A percentile compares a stretch with the other conserved stretches of the same genome.
Evolutionary conservation across 2,797 vertebrate genomes (phyloP).

Genomic region (Echeneis naucrates): DNA sequence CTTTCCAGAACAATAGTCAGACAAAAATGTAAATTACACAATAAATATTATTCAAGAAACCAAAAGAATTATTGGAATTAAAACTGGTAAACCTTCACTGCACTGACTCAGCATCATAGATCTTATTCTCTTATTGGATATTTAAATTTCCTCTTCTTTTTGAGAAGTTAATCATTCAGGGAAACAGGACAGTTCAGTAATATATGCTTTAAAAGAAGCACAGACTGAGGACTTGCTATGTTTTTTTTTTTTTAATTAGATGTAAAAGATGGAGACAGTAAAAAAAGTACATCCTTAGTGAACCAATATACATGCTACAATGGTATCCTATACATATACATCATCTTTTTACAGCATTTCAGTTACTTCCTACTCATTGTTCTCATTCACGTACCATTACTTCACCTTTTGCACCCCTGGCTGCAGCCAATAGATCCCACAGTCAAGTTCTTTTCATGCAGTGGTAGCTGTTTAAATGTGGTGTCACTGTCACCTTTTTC

Average conservation of each 20-base stretch:
- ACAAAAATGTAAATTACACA: not conserved
- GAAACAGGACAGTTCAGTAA: not conserved
- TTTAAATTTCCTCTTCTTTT: not conserved
- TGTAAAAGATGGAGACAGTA: slow-evolving; percentile 80
- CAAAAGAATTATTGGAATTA: not conserved
- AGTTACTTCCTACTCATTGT: slow-evolving; percentile 42
- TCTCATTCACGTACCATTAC: slow-evolving; percentile 44
- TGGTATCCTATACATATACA: slow-evolving; percentile 69
- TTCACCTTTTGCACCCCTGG: slow-evolving; percentile 13
- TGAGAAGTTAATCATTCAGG: not conserved
- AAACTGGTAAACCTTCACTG: too few relatives aligned
- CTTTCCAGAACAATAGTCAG: not conserved
- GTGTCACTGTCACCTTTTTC: slow-evolving; percentile 55
- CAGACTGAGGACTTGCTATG: slow-evolving; percentile 55
- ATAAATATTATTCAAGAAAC: not conserved
- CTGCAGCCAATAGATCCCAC: slow-evolving; percentile 25
- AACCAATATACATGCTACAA: slow-evolving; percentile 78
- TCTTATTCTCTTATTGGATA: too few relatives aligned
- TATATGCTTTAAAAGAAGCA: not conserved
- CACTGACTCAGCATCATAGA: not conserved
- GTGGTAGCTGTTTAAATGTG: slow-evolving; percentile 41
- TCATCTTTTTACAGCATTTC: slow-evolving; percentile 70
- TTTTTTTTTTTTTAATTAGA: slow-evolving; percentile 83
- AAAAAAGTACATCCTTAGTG: slow-evolving; percentile 73
- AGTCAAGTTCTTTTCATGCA: slow-evolving; percentile 18